Evolutionary conservation across 2,888 invertebrate genomes (phyloP).

Genomic region (Drosophila mercatorum): DNA sequence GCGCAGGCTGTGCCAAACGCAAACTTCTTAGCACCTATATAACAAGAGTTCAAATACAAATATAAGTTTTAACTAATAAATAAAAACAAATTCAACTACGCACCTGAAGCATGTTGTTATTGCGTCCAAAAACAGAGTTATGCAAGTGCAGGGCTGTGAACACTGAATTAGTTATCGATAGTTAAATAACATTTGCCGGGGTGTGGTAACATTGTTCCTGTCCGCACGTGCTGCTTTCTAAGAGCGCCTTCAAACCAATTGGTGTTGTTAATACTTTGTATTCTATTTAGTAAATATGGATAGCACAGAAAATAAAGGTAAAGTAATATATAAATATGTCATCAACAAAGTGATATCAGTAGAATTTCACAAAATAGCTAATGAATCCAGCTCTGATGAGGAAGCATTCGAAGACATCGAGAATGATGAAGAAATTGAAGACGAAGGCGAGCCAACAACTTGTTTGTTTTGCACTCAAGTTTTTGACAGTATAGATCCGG

Average conservation of each 20-base stretch:
- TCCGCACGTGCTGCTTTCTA: slow-evolving; percentile 42
- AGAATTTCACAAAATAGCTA: neutral
- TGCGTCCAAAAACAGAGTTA: slow-evolving; percentile 47
- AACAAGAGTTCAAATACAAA: neutral
- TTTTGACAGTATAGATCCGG: slow-evolving; percentile 87
- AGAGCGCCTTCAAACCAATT: slow-evolving; percentile 24
- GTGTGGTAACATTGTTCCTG: slow-evolving; percentile 33
- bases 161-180: slow-evolving; percentile 18
- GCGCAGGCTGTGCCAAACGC: slow-evolving; percentile 40
- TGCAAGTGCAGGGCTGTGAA: slow-evolving; percentile 58
- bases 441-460: slow-evolving; percentile 67
- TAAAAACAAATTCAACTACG: slow-evolving; percentile 1
- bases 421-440: slow-evolving; percentile 85
- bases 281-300: slow-evolving; percentile 31
- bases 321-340: neutral
- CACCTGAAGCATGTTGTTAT: slow-evolving; percentile 68
- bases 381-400: slow-evolving; percentile 48
- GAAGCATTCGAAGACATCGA: slow-evolving; percentile 66
- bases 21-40: slow-evolving; percentile 46
- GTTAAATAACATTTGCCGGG: slow-evolving; percentile 8
- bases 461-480: slow-evolving; percentile 91
- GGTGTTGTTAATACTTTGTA: neutral
- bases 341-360: neutral
- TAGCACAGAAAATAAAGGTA: slow-evolving; percentile 29
- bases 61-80: slow-evolving; percentile 31